These are phyloP conservation scores for Tribolium madens DNA, from an alignment of 1,140 invertebrate species.

Conservation along the genomic window DNA sequence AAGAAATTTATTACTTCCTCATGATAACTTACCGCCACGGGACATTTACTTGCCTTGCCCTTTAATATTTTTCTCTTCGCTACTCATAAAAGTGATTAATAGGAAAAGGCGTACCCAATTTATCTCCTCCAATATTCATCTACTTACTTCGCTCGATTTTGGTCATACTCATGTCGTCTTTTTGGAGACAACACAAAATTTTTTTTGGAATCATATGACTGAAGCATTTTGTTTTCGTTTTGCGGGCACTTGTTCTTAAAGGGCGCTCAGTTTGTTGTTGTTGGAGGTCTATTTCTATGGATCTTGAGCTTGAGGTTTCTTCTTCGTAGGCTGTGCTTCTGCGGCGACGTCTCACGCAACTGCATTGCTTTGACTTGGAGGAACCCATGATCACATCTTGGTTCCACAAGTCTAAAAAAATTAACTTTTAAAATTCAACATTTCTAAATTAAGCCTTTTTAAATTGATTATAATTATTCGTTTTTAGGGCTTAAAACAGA, in stretches of 20 bases:
- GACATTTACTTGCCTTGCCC: slow-evolving; percentile 25
- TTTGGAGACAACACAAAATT: slow-evolving; percentile 55
- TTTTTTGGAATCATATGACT: slow-evolving; percentile 52
- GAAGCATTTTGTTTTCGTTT: slow-evolving; percentile 31
- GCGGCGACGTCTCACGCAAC: slow-evolving; percentile 3
- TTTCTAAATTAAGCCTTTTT: too few relatives aligned
- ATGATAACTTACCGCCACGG: slow-evolving; percentile 22
- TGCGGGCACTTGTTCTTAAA: background rate
- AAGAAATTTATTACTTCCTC: slow-evolving; percentile 18
- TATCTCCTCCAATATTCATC: background rate
- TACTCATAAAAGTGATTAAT: slow-evolving; percentile 25
- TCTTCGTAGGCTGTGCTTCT: slow-evolving; percentile 14
- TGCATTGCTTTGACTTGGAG: slow-evolving; percentile 8
- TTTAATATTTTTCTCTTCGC: slow-evolving; percentile 12
- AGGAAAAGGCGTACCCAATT: background rate
- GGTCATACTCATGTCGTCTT: slow-evolving; percentile 73
- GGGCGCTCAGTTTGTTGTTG: background rate
- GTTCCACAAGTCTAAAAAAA: background rate
- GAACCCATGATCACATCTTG: slow-evolving; percentile 22
- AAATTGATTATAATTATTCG: too few relatives aligned
- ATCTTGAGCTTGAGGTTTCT: slow-evolving; percentile 18
- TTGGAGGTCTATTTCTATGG: slow-evolving; percentile 17
- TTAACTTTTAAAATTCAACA: too few relatives aligned
- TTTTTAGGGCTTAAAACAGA: too few relatives aligned
- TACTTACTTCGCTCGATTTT: slow-evolving; percentile 78